Conservation (phyloP, 2,888 invertebrate species). For the Drosophila greeni region DNA sequence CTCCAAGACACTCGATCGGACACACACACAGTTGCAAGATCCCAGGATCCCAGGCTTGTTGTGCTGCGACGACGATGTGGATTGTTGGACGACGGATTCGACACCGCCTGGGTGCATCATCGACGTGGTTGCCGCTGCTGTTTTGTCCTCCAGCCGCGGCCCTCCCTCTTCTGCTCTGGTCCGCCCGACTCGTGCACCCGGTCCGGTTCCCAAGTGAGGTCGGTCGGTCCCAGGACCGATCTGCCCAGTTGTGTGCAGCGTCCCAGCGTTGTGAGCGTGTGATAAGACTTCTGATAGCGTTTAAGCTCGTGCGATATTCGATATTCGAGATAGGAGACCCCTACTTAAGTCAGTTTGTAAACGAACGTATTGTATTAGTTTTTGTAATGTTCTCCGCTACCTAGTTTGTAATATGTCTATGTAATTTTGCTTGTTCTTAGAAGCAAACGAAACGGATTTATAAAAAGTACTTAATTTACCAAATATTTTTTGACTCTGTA, state of each 20-base stretch:
- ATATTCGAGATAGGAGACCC: slow-evolving; percentile 45
- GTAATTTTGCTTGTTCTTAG: slow-evolving; percentile 53
- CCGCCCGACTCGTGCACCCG: slow-evolving; percentile 71
- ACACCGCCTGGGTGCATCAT: slow-evolving; percentile 44
- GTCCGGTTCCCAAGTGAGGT: slow-evolving; percentile 44
- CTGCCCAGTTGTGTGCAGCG: slow-evolving; percentile 40
- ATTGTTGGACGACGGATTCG: slow-evolving; percentile 23
- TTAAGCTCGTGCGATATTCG: slow-evolving; percentile 56
- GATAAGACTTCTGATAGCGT: slow-evolving; percentile 68
- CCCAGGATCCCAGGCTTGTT: slow-evolving; percentile 22
- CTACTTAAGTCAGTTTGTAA: slow-evolving; percentile 72
- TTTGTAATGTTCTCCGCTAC: slow-evolving; percentile 63
- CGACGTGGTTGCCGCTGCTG: slow-evolving; percentile 70
- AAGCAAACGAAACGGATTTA: slow-evolving; percentile 70
- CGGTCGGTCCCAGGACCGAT: slow-evolving; percentile 17
- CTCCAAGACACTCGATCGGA: slow-evolving; percentile 32
- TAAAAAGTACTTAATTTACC: slow-evolving; percentile 74
- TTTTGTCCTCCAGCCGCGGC: slow-evolving; percentile 72
- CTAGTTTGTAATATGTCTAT: slow-evolving; percentile 53
- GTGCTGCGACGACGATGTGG: slow-evolving; percentile 25
- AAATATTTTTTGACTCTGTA: slow-evolving; percentile 66
- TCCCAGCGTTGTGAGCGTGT: slow-evolving; percentile 62
- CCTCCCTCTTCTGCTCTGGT: slow-evolving; percentile 71
- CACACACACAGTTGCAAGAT: slow-evolving; percentile 38
- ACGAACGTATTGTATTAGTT: slow-evolving; percentile 74